Evolutionary conservation across 2,797 vertebrate species (phyloP).

Genomic region (Sparus aurata): DNA sequence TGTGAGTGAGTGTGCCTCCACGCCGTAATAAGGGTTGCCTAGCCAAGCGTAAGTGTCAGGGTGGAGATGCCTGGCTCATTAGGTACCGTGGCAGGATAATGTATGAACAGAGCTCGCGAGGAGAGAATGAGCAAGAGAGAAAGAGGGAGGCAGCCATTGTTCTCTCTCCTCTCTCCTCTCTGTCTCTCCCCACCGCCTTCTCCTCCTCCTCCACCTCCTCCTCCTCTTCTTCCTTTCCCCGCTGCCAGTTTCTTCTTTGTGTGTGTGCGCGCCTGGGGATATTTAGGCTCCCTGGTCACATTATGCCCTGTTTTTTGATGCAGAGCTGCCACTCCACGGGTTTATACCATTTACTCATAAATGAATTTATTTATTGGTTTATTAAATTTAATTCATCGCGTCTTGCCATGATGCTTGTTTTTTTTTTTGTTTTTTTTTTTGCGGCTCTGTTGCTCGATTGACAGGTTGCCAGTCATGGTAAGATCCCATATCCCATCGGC

Average conservation of each 20-base stretch:
- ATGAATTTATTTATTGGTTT: slow-evolving; percentile 82
- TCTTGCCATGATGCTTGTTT: slow-evolving; percentile 74
- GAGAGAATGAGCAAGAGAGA: slow-evolving; percentile 66
- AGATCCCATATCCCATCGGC: slow-evolving; percentile 80
- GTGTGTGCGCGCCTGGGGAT: slow-evolving; percentile 61
- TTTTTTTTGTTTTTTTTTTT: slow-evolving; percentile 72
- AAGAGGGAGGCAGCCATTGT: slow-evolving; percentile 75
- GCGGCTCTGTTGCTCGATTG: slow-evolving; percentile 78
- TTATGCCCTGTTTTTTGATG: slow-evolving; percentile 73
- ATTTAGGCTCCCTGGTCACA: slow-evolving; percentile 77
- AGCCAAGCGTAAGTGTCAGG: slow-evolving; percentile 81
- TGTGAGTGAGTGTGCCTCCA: slow-evolving; percentile 48
- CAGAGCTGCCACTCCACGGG: slow-evolving; percentile 70
- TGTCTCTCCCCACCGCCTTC: slow-evolving; percentile 44
- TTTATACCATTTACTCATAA: slow-evolving; percentile 78
- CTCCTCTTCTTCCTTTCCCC: slow-evolving; percentile 47
- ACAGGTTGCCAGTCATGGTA: slow-evolving; percentile 86
- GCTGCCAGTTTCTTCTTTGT: slow-evolving; percentile 65
- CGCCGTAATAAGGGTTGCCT: slow-evolving; percentile 81
- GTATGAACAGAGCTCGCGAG: slow-evolving; percentile 76
- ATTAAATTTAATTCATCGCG: slow-evolving; percentile 77
- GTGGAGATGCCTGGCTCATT: slow-evolving; percentile 85
- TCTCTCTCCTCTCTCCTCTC: slow-evolving; percentile 64
- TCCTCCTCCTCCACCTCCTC: slow-evolving; percentile 50
- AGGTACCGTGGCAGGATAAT: slow-evolving; percentile 84